A percentile compares a stretch with the other conserved stretches of the same genome.
Conservation (phyloP, 1,140 invertebrate genomes). For the Drosophila sturtevanti region DNA sequence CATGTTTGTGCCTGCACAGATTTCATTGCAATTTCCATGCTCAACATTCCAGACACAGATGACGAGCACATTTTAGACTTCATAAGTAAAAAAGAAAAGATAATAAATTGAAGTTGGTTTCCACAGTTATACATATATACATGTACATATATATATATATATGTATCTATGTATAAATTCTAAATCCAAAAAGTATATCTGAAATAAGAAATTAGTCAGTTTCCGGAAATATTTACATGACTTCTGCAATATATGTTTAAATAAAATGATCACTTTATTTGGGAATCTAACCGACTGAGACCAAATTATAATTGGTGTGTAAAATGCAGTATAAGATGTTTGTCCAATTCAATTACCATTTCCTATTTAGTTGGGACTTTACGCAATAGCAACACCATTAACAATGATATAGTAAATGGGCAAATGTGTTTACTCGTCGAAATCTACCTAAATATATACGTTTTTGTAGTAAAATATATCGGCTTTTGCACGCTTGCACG, state of each 20-base stretch:
- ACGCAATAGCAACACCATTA: constrained; percentile 25
- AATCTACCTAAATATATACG: constrained; percentile 27
- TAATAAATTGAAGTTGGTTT: background rate
- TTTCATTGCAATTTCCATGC: constrained; percentile 46
- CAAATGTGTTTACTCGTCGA: constrained; percentile 17
- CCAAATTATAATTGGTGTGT: background rate
- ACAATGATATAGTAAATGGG: background rate
- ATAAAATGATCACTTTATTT: too few species aligned
- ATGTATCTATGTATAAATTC: background rate
- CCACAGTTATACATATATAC: background rate
- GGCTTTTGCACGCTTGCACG: constrained; percentile 47
- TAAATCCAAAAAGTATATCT: background rate
- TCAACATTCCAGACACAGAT: constrained; percentile 45
- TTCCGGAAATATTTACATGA: too few species aligned
- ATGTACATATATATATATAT: too few species aligned
- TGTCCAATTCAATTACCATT: background rate
- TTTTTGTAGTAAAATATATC: background rate
- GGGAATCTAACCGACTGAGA: too few species aligned
- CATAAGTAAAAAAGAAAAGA: background rate
- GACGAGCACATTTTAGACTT: constrained; percentile 33
- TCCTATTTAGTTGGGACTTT: constrained; percentile 5
- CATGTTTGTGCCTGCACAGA: constrained; percentile 59
- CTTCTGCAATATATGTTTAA: too few species aligned
- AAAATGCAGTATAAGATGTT: background rate
- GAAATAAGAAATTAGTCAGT: too few species aligned